Evolutionary conservation across 92 coral and sea anemone species (phyloP), one percentile per base, ranked within the genome.

Genomic region (Pocillopora meandrina): DNA sequence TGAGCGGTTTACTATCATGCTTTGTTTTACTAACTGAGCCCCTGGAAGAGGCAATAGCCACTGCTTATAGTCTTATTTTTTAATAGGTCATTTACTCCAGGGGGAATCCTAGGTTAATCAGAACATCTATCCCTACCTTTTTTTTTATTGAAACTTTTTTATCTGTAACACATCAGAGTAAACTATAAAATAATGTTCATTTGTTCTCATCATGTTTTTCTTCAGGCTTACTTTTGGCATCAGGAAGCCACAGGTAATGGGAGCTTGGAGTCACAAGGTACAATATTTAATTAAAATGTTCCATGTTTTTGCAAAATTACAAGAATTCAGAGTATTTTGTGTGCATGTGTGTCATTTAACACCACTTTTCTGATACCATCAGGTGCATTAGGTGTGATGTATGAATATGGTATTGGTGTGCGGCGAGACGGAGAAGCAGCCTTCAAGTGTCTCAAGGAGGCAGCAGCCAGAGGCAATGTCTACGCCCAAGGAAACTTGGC

Each of bases 231-330:
- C 70, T 91, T 89, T 77, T 96, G 99, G 99, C 99, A 97, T 77
- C 99, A 97, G 71, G 99, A 97, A 89, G 99, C 99, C 69, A 87
- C 98, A n/a, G 95, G 99, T 59, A 97, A 97, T 94, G 99, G 99
- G 33, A 97, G 96, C 73, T 63, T 97, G 67, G 99, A 97, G 83
- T 97, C 99, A 56, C 99, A 97, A 95, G 99, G 98, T 93, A 20
- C 14, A 17, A 36, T 15, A 35, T 56, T 66, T 16, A 3, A 59
- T 12, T 59, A 12, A 59, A 59, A 59, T 12, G 4, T 59, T 59
- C 62, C 14, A 59, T 59, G 62, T 12, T 59, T 13, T 59, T 12
- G 62, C 10, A 12, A 59, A 59, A 67, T 67, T 36, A 67, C 19
- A 2, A 3, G 55, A 68, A 19, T 16, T 68, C 12, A 42, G 52